Evolutionary conservation across 2,888 invertebrate species (phyloP), one percentile per base, ranked within the genome.

Genomic region (Lasioglossum calceatum): DNA sequence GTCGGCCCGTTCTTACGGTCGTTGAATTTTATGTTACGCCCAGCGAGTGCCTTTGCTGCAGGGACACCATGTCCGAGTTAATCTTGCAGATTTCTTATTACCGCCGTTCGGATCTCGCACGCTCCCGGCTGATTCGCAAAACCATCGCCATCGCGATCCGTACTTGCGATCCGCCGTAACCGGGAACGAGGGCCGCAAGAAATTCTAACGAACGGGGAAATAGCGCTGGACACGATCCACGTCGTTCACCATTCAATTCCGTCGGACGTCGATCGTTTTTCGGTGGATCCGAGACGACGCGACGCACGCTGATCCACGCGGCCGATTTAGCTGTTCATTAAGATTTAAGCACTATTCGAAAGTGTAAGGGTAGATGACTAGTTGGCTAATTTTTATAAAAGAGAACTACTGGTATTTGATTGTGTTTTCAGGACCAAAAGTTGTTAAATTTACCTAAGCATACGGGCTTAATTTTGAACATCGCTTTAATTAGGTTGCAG

Each of bases 21-120:
- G 79, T 89, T 84, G 89, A 87, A 81, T 89, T 89, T 89, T 84
- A 88, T 74, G 88, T 89, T 87, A 80, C 50, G 74, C 36, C 75
- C 76, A 4, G 58, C 61, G 64, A 75, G 32, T 39, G 27, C 61
- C 64, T 54, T 76, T 72, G 44, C 71, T 23, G 27, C 64, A 47
- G 54, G 19, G 44, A 79, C 79, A 42, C 54, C 85, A 61, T 72
- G 64, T 27, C 64, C 78, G 77, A 85, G 79, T 79, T 83, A 79
- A 83, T 85, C 83, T 75, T 39, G 67, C 36, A 54, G 72, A 84
- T 84, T 85, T 76, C 77, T 84, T 82, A 78, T 82, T 74, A 36
- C 44, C 54, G 39, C 64, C 73, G 64, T 75, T 54, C 23, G 44
- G 81, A 81, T 71, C 61, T 39, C 72, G 61, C 16, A 47, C 14